Percentiles rank a stretch among this genome's conserved stretches.
These are phyloP conservation scores for Sinella curviseta DNA, from an alignment of 1,140 invertebrate species.

Conservation along the genomic window DNA sequence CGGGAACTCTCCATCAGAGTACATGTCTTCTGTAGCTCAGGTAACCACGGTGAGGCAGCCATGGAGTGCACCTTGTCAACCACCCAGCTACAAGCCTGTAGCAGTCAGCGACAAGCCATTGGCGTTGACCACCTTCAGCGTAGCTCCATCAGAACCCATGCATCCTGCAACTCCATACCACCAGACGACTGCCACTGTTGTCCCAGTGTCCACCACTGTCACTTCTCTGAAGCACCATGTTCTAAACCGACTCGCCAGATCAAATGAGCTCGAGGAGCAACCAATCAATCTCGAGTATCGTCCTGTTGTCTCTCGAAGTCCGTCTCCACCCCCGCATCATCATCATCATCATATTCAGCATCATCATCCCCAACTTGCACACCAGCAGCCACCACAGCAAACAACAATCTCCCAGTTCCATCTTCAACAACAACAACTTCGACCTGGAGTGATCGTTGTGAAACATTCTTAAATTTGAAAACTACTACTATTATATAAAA, in stretches of 20 bases:
- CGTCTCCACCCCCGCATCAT: constrained; percentile 36
- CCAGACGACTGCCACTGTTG: not conserved
- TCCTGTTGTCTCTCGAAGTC: constrained; percentile 32
- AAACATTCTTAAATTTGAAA: constrained; percentile 61
- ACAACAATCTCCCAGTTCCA: constrained; percentile 44
- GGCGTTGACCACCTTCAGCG: constrained; percentile 68
- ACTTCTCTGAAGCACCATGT: constrained; percentile 49
- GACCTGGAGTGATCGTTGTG: constrained; percentile 82
- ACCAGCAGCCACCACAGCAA: constrained; percentile 48
- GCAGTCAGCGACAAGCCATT: constrained; percentile 66
- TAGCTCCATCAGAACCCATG: not conserved
- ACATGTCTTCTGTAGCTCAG: not conserved
- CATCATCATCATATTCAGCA: constrained; percentile 62
- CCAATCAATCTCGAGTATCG: constrained; percentile 49
- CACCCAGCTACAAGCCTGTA: constrained; percentile 23
- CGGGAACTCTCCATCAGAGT: constrained; percentile 39
- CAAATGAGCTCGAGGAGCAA: constrained; percentile 40
- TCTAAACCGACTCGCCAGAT: constrained; percentile 30
- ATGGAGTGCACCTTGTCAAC: not conserved
- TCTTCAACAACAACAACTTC: constrained; percentile 63
- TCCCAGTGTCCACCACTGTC: constrained; percentile 39
- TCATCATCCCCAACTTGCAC: constrained; percentile 64
- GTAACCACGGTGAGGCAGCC: constrained; percentile 5
- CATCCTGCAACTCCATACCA: not conserved
- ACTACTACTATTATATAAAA: not conserved